Conservation (phyloP, 2,797 vertebrate genomes). For the Enteromius treurensis region DNA sequence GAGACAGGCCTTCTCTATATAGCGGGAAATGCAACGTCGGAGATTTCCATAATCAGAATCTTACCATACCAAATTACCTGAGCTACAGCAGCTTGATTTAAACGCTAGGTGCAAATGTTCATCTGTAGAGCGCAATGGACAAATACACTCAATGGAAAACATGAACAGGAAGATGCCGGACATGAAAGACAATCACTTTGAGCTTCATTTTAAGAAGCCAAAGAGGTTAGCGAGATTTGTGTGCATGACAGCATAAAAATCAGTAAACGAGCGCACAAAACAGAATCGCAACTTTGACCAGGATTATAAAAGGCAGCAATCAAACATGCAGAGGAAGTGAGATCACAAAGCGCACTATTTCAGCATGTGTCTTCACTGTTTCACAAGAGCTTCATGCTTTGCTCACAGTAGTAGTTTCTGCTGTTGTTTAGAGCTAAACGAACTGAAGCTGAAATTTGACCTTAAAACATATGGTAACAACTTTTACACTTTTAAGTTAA, state of each 20-base stretch:
- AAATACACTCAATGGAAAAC: not conserved
- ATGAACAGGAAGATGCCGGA: not conserved
- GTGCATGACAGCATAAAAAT: conserved; percentile 57
- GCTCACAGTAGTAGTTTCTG: not conserved
- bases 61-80: conserved; percentile 2
- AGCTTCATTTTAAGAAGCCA: conserved; percentile 45
- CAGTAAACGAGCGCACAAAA: conserved; percentile 62
- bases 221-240: conserved; percentile 46
- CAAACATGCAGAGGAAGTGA: conserved; percentile 28
- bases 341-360: not conserved
- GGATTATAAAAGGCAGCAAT: conserved; percentile 46
- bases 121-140: not conserved
- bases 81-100: not conserved
- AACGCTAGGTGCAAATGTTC: not conserved
- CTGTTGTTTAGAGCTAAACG: not conserved
- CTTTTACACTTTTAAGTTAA: no score
- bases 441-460: not conserved
- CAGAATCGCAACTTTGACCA: conserved; percentile 42
- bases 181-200: conserved; percentile 23
- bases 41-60: conserved; percentile 21
- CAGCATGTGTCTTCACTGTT: not conserved
- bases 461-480: no score
- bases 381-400: not conserved
- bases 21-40: not conserved
- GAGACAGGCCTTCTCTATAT: not conserved